Evolutionary conservation across 1,140 invertebrate genomes (phyloP).

Genomic region (Dufourea novaeangliae): DNA sequence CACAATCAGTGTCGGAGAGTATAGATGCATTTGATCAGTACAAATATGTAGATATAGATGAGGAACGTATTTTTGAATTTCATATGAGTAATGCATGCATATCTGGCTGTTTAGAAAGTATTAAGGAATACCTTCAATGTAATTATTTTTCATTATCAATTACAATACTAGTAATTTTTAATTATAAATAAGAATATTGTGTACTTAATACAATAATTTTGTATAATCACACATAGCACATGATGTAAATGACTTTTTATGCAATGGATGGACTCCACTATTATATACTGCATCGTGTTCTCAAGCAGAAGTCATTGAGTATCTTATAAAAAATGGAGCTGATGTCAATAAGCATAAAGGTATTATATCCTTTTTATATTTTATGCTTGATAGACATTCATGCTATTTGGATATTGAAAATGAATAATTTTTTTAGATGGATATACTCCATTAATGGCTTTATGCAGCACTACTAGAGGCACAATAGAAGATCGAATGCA

Average conservation of each 20-base stretch:
- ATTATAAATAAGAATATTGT: not conserved
- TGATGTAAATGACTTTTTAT: constrained; percentile 68
- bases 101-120: constrained; percentile 50
- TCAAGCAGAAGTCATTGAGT: constrained; percentile 66
- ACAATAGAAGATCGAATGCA: constrained; percentile 57
- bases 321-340: constrained; percentile 72
- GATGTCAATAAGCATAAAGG: constrained; percentile 77
- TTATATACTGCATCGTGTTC: constrained; percentile 72
- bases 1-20: too few species aligned
- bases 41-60: not conserved
- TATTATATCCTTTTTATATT: constrained; percentile 48
- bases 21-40: not conserved
- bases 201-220: constrained; percentile 1
- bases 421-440: constrained; percentile 77
- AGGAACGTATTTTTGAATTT: constrained; percentile 6
- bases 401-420: constrained; percentile 15
- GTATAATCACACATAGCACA: constrained; percentile 37
- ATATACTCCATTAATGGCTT: constrained; percentile 82
- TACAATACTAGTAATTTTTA: constrained; percentile 3
- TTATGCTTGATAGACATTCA: constrained; percentile 63
- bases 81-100: constrained; percentile 68
- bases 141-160: constrained; percentile 39
- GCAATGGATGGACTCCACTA: constrained; percentile 73
- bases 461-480: constrained; percentile 64
- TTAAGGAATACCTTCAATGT: constrained; percentile 69